These are phyloP conservation scores for Lasioglossum figueresi DNA, from an alignment of 2,888 invertebrate genomes.

Conservation along the genomic window DNA sequence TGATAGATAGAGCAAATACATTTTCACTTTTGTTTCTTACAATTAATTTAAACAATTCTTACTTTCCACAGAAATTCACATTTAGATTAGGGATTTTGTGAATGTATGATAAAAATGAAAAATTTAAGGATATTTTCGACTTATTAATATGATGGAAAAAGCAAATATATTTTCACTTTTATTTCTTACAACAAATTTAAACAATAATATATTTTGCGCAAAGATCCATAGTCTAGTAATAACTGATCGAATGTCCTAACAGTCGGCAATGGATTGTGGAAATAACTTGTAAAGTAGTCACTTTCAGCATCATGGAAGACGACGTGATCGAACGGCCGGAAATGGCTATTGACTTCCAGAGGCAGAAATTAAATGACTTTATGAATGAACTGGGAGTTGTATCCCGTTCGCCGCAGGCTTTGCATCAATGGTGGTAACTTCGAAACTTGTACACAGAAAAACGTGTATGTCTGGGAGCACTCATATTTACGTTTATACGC, in stretches of 20 bases:
- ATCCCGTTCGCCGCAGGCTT: constrained; percentile 39
- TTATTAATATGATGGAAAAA: too few species aligned
- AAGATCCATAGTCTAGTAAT: background rate
- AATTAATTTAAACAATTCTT: too few species aligned
- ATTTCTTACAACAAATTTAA: background rate
- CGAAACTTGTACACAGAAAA: constrained; percentile 26
- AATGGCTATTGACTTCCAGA: constrained; percentile 75
- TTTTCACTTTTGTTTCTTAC: too few species aligned
- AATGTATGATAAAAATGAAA: too few species aligned
- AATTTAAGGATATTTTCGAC: too few species aligned
- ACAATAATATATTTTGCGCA: background rate
- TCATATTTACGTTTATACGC: constrained; percentile 31
- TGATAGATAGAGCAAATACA: too few species aligned
- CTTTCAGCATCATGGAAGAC: constrained; percentile 20
- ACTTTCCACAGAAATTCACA: too few species aligned
- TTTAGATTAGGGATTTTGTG: too few species aligned
- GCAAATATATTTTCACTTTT: background rate
- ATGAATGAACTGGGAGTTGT: constrained; percentile 71
- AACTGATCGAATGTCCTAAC: background rate
- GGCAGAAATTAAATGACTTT: constrained; percentile 75
- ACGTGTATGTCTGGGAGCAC: constrained; percentile 1
- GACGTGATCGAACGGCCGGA: constrained; percentile 67
- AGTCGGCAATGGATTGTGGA: too few species aligned
- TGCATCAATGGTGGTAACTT: constrained; percentile 39
- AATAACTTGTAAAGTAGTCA: background rate